A percentile compares a stretch with the other conserved stretches of the same genome.
phyloP scores from a whole-genome alignment of 1,140 invertebrate species.

The Polyergus mexicanus region DNA sequence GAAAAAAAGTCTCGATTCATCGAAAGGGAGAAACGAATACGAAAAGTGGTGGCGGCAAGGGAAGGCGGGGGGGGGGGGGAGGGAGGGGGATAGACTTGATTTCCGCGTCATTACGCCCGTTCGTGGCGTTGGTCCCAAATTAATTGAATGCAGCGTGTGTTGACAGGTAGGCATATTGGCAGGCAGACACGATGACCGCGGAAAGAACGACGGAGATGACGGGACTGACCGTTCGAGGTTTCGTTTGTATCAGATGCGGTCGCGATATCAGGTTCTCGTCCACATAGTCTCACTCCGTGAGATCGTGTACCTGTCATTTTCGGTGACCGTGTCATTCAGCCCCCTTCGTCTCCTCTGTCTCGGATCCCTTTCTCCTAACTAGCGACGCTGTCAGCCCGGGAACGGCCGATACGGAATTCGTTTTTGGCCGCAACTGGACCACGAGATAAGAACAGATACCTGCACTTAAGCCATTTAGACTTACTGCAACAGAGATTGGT shows the following conservation, averaged over 20 bases:
- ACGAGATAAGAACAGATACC: constrained; percentile 71
- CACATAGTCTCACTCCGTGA: constrained; percentile 75
- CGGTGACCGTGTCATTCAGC: constrained; percentile 84
- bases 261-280: constrained; percentile 82
- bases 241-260: constrained; percentile 84
- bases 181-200: constrained; percentile 77
- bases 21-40: constrained; percentile 3
- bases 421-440: constrained; percentile 63
- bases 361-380: constrained; percentile 73
- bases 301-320: constrained; percentile 87
- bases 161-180: constrained; percentile 86
- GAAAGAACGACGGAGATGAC: constrained; percentile 61
- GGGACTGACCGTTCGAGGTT: constrained; percentile 78
- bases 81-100: constrained; percentile 74
- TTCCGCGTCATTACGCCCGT: constrained; percentile 85
- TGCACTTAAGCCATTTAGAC: constrained; percentile 63
- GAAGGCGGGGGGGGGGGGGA: constrained; percentile 30
- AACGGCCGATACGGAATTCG: constrained; percentile 67
- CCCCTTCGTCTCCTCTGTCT: constrained; percentile 61
- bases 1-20: constrained; percentile 10
- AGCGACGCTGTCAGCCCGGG: constrained; percentile 61
- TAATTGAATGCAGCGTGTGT: constrained; percentile 87
- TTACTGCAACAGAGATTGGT: constrained; percentile 25
- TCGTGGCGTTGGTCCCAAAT: constrained; percentile 78
- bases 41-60: constrained; percentile 48